Conservation (phyloP, 2,113 vertebrate species). For the Alces alces region DNA sequence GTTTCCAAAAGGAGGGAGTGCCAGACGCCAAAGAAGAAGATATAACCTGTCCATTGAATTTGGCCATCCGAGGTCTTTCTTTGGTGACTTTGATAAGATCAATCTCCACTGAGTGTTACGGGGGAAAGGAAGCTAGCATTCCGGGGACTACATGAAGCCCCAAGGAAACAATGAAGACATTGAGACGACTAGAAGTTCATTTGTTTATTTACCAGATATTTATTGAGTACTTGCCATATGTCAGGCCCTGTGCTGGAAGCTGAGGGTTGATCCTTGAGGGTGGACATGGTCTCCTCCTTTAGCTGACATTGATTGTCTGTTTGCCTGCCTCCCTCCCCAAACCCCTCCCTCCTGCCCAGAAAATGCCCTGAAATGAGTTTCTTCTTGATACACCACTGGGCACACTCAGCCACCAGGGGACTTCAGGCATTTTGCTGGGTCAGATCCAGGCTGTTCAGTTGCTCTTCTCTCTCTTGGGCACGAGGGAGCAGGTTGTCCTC, state of each 20-base stretch:
- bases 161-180: not conserved
- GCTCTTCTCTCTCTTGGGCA: not conserved
- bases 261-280: not conserved
- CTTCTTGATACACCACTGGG: not conserved
- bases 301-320: not conserved
- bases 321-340: not conserved
- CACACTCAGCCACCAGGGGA: not conserved
- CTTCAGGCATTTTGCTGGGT: not conserved
- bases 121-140: not conserved
- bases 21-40: not conserved
- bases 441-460: not conserved
- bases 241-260: not conserved
- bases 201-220: not conserved
- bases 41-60: not conserved
- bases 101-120: not conserved
- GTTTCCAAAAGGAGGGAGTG: not conserved
- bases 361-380: not conserved
- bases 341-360: not conserved
- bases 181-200: not conserved
- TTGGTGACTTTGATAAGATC: not conserved
- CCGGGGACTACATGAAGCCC: not conserved
- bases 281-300: not conserved
- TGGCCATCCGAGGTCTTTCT: not conserved
- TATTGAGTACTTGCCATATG: not conserved
- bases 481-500: conserved; percentile 17